phyloP scores from a whole-genome alignment of 2,888 invertebrate genomes.

The Eutolmus rufibarbis region DNA sequence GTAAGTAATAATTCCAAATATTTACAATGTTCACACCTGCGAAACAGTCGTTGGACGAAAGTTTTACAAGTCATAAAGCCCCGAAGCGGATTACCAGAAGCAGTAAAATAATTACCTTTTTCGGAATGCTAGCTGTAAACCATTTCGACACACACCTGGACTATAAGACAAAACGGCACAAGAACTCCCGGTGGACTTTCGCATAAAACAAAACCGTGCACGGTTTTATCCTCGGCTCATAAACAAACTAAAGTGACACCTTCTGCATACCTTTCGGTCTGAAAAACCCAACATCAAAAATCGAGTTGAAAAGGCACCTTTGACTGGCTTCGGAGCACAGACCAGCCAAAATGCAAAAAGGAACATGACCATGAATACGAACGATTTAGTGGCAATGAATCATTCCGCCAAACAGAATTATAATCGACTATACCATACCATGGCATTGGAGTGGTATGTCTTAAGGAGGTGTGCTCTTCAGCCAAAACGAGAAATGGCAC shows the following conservation, averaged over 20 bases:
- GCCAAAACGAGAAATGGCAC: background rate
- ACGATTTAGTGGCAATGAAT: background rate
- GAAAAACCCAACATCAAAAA: background rate
- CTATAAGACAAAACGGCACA: background rate
- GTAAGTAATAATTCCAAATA: background rate
- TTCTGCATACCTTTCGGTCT: background rate
- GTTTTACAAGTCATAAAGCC: background rate
- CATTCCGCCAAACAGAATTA: background rate
- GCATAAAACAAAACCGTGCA: background rate
- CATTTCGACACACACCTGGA: background rate
- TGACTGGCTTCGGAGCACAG: background rate
- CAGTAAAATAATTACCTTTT: background rate
- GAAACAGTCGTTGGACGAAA: background rate
- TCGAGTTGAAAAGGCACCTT: background rate
- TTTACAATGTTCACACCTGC: background rate
- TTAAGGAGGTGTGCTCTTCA: background rate
- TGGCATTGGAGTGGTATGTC: background rate
- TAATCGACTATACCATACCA: background rate
- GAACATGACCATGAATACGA: slow-evolving; percentile 7
- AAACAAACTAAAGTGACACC: background rate
- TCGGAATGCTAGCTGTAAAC: background rate
- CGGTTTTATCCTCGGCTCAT: background rate
- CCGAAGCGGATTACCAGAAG: background rate
- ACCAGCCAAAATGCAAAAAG: background rate
- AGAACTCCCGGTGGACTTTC: background rate